Conservation (phyloP, 2,797 vertebrate species). For the Aythya fuligula region DNA sequence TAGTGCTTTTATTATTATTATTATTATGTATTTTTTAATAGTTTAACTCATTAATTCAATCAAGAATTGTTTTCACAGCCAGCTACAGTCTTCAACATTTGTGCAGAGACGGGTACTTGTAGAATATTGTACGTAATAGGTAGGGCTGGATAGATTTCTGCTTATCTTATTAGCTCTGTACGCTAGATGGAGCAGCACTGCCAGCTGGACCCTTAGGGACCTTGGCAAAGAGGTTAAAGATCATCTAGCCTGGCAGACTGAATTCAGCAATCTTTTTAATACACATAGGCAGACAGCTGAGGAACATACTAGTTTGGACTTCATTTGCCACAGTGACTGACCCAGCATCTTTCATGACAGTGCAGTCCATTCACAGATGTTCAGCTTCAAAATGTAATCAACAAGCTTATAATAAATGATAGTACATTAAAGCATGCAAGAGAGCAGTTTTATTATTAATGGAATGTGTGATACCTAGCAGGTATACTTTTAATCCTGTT, state of each 20-base stretch:
- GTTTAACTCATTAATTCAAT: not conserved
- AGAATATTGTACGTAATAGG: not conserved
- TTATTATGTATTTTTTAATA: not conserved
- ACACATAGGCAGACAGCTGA: not conserved
- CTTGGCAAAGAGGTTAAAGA: not conserved
- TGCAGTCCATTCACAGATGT: not conserved
- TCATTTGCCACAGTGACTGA: conserved; percentile 29
- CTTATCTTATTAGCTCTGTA: not conserved
- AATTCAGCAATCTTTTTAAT: not conserved
- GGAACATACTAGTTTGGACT: not conserved
- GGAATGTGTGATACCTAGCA: not conserved
- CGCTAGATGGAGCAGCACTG: not conserved
- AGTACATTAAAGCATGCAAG: not conserved
- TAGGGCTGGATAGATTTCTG: not conserved
- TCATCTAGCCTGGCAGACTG: not conserved
- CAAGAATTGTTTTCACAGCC: not conserved
- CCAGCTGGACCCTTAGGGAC: not conserved
- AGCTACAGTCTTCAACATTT: not conserved
- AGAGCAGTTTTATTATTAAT: not conserved
- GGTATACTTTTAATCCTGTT: not conserved
- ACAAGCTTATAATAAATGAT: conserved; percentile 22
- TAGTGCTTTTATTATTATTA: too few relatives aligned
- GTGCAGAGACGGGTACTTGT: not conserved
- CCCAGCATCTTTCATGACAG: not conserved
- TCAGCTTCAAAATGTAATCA: conserved; percentile 31